Conservation (phyloP, 2,888 invertebrate genomes). For the Ptycholaimellus sp. region DNA sequence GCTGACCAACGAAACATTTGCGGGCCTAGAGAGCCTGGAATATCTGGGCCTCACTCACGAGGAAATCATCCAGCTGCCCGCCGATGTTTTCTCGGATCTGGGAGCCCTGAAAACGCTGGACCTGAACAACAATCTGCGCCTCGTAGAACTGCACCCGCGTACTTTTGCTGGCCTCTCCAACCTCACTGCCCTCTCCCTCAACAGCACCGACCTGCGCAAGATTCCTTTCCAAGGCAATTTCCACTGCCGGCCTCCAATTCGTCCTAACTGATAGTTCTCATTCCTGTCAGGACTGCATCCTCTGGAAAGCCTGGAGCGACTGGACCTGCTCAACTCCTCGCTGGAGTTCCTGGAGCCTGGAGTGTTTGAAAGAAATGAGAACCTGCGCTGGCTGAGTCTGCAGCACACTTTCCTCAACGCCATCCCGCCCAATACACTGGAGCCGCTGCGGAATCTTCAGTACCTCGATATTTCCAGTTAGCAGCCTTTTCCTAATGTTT, state of each 20-base stretch:
- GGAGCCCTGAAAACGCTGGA: slow-evolving; percentile 44
- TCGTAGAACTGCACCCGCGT: slow-evolving; percentile 43
- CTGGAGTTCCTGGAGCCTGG: too few species aligned
- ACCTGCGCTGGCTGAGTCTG: too few species aligned
- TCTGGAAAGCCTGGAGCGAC: too few species aligned
- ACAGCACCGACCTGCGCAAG: slow-evolving; percentile 9
- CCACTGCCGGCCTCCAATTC: too few species aligned
- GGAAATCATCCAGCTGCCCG: slow-evolving; percentile 13
- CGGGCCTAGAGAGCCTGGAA: slow-evolving; percentile 54
- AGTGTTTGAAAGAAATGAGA: too few species aligned
- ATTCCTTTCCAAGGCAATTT: too few species aligned
- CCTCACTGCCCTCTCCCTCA: slow-evolving; percentile 34
- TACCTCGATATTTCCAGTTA: slow-evolving; percentile 24
- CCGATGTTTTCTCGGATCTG: slow-evolving; percentile 12
- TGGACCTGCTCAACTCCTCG: too few species aligned
- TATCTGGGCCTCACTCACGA: slow-evolving; percentile 47
- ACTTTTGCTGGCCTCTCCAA: slow-evolving; percentile 53
- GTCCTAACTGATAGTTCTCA: too few species aligned
- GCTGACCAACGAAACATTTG: slow-evolving; percentile 25
- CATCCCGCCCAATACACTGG: slow-evolving; percentile 12
- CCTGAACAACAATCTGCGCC: slow-evolving; percentile 57
- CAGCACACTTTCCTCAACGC: too few species aligned
- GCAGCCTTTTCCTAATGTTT: too few species aligned
- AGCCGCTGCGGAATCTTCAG: slow-evolving; percentile 19
- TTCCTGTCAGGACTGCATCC: too few species aligned